Evolutionary conservation across 2,113 vertebrate genomes (phyloP), one percentile per base, ranked within the genome.

Genomic region (Melanocharis versteri): DNA sequence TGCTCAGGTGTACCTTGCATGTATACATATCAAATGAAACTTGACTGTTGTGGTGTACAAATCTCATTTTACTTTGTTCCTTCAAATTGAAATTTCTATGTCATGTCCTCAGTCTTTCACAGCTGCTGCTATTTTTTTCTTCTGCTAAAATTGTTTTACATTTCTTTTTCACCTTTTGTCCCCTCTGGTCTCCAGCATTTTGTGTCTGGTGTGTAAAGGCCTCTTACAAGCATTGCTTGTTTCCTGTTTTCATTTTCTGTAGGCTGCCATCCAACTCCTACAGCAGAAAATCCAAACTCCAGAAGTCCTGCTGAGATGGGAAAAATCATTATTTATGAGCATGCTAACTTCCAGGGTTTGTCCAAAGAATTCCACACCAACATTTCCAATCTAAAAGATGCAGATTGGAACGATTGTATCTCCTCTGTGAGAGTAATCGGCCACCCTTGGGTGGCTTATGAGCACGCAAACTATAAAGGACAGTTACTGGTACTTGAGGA

Each of bases 381-480:
- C 30, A 48, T 91, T 33, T 6, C 48, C 68, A 68, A 91, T 16
- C 73, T 96, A 5, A 91, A 79, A 81, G 12, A 22, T 8, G 45
- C 40, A 28, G 91, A 72, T 15, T 97, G 96, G 90, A 93, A 91
- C 22, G 91, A 95, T 5, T 83, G 73, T 16, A 2, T 97, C 65
- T 96, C 94, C 35, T 95, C 93, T 35, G 87, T 93, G 45, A 96
- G 12, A 90, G 94, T 97, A 10, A n/a, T 61, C 1, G 93, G 95
- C 60, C 77, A 84, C 6, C 95, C 96, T 28, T 96, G 96, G 91
- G 92, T 97, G 65, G 95, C 93, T 62, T 97, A 96, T 50, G 23
- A 95, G 42, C 73, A 95, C 2, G 0, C 0, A 22, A 39, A 79
- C 24, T 97, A 80, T 12, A 48, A 11, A 35, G 97, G 96, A 18